Evolutionary conservation across 2,888 invertebrate species (phyloP).

Genomic region (Neuroscelio doddi): DNA sequence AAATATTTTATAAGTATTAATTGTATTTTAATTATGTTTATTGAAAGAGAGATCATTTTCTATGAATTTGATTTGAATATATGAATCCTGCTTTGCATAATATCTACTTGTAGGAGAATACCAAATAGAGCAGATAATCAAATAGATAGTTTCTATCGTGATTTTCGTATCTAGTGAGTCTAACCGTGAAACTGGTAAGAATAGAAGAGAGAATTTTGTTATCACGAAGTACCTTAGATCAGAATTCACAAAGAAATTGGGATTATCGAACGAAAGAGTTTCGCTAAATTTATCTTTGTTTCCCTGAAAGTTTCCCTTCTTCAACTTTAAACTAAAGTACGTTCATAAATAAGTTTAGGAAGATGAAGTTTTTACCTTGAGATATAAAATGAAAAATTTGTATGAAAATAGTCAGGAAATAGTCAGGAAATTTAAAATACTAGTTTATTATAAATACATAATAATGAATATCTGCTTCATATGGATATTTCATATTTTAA

Average conservation of each 20-base stretch:
- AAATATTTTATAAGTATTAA: too few relatives aligned
- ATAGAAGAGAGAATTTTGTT: constrained; percentile 61
- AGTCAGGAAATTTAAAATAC: too few relatives aligned
- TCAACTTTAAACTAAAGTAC: constrained; percentile 17
- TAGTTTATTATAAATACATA: too few relatives aligned
- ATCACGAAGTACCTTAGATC: constrained; percentile 53
- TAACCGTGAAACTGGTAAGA: constrained; percentile 33
- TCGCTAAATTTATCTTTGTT: constrained; percentile 13
- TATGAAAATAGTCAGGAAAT: too few relatives aligned
- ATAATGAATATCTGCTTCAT: too few relatives aligned
- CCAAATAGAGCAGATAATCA: constrained; percentile 13
- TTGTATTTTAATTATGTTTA: too few relatives aligned
- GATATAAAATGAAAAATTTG: too few relatives aligned
- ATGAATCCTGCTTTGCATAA: too few relatives aligned
- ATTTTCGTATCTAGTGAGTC: constrained; percentile 13
- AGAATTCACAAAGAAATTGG: constrained; percentile 59
- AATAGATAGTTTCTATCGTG: constrained; percentile 14
- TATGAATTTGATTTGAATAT: too few relatives aligned
- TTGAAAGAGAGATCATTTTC: too few relatives aligned
- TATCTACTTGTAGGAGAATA: constrained; percentile 23
- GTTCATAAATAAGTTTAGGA: constrained; percentile 5
- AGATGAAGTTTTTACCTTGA: neutral
- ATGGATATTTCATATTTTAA: too few relatives aligned
- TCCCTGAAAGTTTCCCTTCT: constrained; percentile 26
- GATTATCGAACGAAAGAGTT: constrained; percentile 4